Base-by-base conservation (phyloP, 2,797 vertebrate species). In the Myioborus miniatus region DNA sequence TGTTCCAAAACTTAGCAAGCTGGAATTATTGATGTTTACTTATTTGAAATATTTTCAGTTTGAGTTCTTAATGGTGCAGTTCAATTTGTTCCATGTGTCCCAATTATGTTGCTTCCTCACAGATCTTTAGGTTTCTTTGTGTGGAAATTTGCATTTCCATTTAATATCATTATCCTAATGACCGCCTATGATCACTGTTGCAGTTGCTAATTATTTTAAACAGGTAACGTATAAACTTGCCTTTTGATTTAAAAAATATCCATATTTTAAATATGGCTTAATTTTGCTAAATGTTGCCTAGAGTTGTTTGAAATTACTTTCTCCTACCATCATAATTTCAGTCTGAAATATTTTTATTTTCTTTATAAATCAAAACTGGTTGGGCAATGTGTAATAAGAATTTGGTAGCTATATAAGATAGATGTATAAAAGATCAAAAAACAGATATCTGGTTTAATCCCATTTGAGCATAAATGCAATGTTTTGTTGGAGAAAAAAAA, bases 171-270 rank as follows among this genome's bases (percentile, higher is more conserved):
- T 97, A 91, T 96, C 90, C 59, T 97, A 95, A 97, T 93, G 93
- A 90, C 92, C 60, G 80, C 97, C 92, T 97, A 97, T 96, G 96
- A 95, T 95, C 96, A 94, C 95, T 96, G 92, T 95, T 97, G 96
- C 87, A 83, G n/a, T 88, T 95, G 77, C 67, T 97, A 95, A 97
- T 97, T 97, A 94, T 97, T 97, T 94, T 90, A 93, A 97, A 91
- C 60, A 90, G 87, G 58, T 93, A 91, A 82, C 93, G 47, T 55
- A 7, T 63, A 91, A 94, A 92, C 47, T 82, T 92, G 95, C 74
- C 15, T 75, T 94, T 90, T 91, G 79, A 60, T 87, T 87, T 50
- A 0, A 77, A 86, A 92, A n/a, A 56, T 27, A 53, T 2, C 4
- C 4, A 15, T 59, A 8, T 69, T 93, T 79, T 76, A 82, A 84